phyloP scores from a whole-genome alignment of 2,113 vertebrate genomes.

The Spheniscus mendiculus region DNA sequence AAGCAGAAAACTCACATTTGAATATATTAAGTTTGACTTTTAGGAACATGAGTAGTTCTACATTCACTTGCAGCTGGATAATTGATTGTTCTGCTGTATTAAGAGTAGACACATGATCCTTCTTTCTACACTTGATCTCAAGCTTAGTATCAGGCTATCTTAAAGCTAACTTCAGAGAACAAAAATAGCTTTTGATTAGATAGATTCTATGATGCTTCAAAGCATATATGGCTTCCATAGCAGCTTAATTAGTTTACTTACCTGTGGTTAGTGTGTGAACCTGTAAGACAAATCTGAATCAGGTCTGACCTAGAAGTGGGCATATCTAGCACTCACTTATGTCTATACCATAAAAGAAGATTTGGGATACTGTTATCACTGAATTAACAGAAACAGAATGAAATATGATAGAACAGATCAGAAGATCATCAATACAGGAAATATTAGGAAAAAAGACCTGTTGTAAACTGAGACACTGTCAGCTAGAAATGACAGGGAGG shows the following conservation, averaged over 20 bases:
- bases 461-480: neutral
- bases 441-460: neutral
- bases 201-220: neutral
- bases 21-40: conserved; percentile 25
- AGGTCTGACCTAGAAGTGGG: neutral
- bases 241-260: neutral
- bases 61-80: neutral
- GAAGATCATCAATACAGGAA: neutral
- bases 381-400: neutral
- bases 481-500: neutral
- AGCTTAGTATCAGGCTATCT: neutral
- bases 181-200: neutral
- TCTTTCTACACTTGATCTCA: neutral
- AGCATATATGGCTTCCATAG: neutral
- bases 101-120: neutral
- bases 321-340: neutral
- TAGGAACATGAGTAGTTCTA: neutral
- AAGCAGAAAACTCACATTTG: conserved; percentile 32
- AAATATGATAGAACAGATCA: neutral
- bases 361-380: neutral
- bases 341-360: neutral
- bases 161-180: neutral
- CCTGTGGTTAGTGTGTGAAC: neutral
- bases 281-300: neutral
- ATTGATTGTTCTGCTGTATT: conserved; percentile 1